A percentile compares a stretch with the other conserved stretches of the same genome.
Evolutionary conservation across 64 coral and sea anemone genomes (phyloP).

Genomic region (Stichodactyla mertensii): DNA sequence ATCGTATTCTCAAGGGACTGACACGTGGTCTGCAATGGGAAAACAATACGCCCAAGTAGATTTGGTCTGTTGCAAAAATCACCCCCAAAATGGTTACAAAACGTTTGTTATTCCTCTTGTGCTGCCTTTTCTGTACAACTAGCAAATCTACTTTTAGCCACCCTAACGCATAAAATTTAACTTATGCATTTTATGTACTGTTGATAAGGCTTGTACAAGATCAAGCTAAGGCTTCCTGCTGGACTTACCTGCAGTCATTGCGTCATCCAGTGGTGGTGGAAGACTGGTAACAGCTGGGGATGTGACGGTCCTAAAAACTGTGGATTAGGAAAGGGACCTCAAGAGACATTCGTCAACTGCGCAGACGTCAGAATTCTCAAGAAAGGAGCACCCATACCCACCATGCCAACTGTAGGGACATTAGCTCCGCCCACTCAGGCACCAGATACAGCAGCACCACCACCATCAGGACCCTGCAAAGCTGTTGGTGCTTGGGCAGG

Average conservation of each 20-base stretch:
- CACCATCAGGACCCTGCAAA: slow-evolving; percentile 11
- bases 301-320: slow-evolving; percentile 33
- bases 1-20: too few species aligned
- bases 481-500: slow-evolving; percentile 20
- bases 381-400: slow-evolving; percentile 18
- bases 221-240: slow-evolving; percentile 34
- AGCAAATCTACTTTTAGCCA: too few species aligned
- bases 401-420: not conserved
- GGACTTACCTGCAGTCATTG: slow-evolving; percentile 59
- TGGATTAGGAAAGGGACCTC: slow-evolving; percentile 40
- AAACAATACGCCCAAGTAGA: too few species aligned
- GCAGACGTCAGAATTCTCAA: slow-evolving; percentile 42
- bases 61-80: too few species aligned
- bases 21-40: too few species aligned
- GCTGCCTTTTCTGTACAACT: too few species aligned
- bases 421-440: not conserved
- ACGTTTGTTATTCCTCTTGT: too few species aligned
- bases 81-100: too few species aligned
- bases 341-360: slow-evolving; percentile 74
- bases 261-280: slow-evolving; percentile 83
- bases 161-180: too few species aligned
- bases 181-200: not conserved
- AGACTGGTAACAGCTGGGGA: slow-evolving; percentile 60
- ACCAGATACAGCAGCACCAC: not conserved
- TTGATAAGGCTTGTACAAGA: slow-evolving; percentile 33